Evolutionary conservation across 64 coral and sea anemone genomes (phyloP).

Genomic region (Hydrozoanthus tunicans): DNA sequence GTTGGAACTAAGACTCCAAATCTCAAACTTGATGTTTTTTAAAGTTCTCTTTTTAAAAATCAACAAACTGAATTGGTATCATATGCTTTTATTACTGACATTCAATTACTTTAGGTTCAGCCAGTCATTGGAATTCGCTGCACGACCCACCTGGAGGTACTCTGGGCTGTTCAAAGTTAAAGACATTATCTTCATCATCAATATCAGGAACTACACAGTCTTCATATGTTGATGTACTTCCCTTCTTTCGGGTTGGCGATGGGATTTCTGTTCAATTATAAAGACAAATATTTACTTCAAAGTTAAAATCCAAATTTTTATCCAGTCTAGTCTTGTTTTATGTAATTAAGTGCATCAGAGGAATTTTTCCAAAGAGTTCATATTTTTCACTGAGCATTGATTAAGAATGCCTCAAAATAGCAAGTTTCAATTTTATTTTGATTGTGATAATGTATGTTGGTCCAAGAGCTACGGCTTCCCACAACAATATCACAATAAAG

Average conservation of each 20-base stretch:
- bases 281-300: not conserved
- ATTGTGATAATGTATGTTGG: not conserved
- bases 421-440: not conserved
- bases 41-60: no score
- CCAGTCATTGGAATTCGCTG: no score
- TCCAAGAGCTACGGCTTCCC: not conserved
- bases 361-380: no score
- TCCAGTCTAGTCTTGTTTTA: not conserved
- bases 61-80: no score
- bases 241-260: conserved; percentile 97
- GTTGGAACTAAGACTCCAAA: no score
- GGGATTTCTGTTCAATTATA: conserved; percentile 85
- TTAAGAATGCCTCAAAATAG: not conserved
- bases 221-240: conserved; percentile 88
- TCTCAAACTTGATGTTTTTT: no score
- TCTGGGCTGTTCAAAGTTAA: conserved; percentile 95
- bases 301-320: not conserved
- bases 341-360: no score
- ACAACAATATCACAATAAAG: not conserved
- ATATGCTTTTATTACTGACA: no score
- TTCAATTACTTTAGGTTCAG: no score
- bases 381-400: no score
- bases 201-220: conserved; percentile 99
- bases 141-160: conserved; percentile 76
- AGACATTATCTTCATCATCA: conserved; percentile 99